These are phyloP conservation scores for Sinocyclocheilus anophthalmus DNA, from an alignment of 2,113 vertebrate genomes.

Conservation along the genomic window DNA sequence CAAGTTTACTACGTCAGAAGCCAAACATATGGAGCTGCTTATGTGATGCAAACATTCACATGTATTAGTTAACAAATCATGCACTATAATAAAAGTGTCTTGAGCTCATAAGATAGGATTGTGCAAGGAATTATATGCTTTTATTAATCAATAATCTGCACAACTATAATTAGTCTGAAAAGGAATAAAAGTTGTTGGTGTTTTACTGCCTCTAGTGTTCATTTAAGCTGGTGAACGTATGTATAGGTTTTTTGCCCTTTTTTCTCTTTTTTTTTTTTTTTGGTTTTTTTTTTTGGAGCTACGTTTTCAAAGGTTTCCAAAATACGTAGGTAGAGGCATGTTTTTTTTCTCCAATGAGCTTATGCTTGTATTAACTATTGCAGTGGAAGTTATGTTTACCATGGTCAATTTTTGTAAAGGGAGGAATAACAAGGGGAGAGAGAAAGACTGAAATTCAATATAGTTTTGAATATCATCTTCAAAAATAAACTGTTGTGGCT, in stretches of 20 bases:
- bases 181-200: too few relatives aligned
- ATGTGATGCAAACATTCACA: not conserved
- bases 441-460: not conserved
- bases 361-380: not conserved
- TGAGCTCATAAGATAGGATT: not conserved
- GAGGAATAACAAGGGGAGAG: not conserved
- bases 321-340: not conserved
- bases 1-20: not conserved
- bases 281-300: too few relatives aligned
- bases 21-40: not conserved
- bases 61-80: not conserved
- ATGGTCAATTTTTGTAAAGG: not conserved
- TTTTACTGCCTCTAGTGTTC: too few relatives aligned
- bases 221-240: too few relatives aligned
- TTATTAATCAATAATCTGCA: too few relatives aligned
- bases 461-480: not conserved
- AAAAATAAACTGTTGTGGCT: not conserved
- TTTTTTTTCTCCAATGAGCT: not conserved
- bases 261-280: too few relatives aligned
- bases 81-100: not conserved
- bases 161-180: too few relatives aligned
- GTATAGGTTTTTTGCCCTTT: too few relatives aligned
- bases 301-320: too few relatives aligned
- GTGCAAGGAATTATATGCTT: too few relatives aligned
- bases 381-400: not conserved